These are phyloP conservation scores for Bagarius yarrelli DNA, from an alignment of 2,113 vertebrate genomes.

Conservation along the genomic window DNA sequence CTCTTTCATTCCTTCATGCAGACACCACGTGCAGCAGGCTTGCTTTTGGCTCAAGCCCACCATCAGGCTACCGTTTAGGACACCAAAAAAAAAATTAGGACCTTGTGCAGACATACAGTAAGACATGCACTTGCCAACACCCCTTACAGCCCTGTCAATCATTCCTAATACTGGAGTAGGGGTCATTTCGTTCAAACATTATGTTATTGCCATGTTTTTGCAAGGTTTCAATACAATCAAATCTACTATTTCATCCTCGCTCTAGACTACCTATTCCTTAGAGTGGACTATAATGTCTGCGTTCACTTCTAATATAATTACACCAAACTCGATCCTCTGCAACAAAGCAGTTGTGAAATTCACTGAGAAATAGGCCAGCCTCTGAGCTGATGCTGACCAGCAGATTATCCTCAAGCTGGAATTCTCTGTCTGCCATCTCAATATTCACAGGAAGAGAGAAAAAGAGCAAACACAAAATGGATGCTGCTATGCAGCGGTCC, in stretches of 20 bases:
- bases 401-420: background rate
- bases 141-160: background rate
- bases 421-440: slow-evolving; percentile 13
- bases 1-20: slow-evolving; percentile 37
- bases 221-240: slow-evolving; percentile 19
- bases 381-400: slow-evolving; percentile 3
- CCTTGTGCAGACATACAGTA: background rate
- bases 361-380: background rate
- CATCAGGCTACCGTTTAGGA: slow-evolving; percentile 5
- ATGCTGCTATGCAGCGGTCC: slow-evolving; percentile 19
- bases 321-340: slow-evolving; percentile 24
- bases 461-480: slow-evolving; percentile 32
- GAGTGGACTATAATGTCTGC: slow-evolving; percentile 45
- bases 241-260: slow-evolving; percentile 35
- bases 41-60: slow-evolving; percentile 43
- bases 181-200: slow-evolving; percentile 26
- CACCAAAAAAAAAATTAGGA: background rate
- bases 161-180: background rate
- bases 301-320: slow-evolving; percentile 43
- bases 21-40: slow-evolving; percentile 40
- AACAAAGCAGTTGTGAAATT: slow-evolving; percentile 34
- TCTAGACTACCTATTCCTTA: slow-evolving; percentile 23
- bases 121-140: background rate
- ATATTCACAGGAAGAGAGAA: slow-evolving; percentile 6
- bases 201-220: slow-evolving; percentile 18